Evolutionary conservation across 2,113 vertebrate species (phyloP), one percentile per base, ranked within the genome.

Genomic region (Indicator indicator): DNA sequence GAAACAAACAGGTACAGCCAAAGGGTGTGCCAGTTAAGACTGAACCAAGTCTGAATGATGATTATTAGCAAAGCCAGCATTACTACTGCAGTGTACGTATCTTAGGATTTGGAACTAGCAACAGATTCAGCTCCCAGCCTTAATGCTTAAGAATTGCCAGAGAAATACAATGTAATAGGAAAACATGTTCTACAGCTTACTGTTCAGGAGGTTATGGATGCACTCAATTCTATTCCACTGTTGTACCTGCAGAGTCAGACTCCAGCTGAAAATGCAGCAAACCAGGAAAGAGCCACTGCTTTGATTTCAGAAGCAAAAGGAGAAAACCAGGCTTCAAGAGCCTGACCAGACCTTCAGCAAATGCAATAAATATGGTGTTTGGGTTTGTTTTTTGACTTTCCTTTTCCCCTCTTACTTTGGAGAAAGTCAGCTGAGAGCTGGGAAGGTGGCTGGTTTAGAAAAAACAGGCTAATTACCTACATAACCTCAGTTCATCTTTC

Each of bases 401-500:
- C 24, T 52, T 52, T 52, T 52, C 50, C 23, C 62, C 19, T 63
- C 81, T 30, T 42, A 20, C 40, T 74, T 67, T 55, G 21, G 44
- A 86, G 60, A 83, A 83, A 71, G 40, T 24, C 58, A 74, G 9
- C 28, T 26, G 32, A 33, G 27, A 79, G 46, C 36, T 68, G 27
- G 20, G 33, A 88, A 77, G 21, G 33, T 16, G 9, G 50, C 27
- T 20, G 23, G 13, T 91, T 70, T 15, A 20, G 23, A 20, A 7
- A 20, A 21, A 73, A 56, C 42, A 42, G 78, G 20, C 24, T 11
- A 15, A 56, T 30, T 8, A 54, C 46, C 20, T 17, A 8, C 10
- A 46, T 3, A 82, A 62, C 40, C 30, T 59, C 5, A 0, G 0
- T 9, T 24, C 36, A 12, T n/a, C 52, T 79, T 1, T 1, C 15